These are phyloP conservation scores for Sinotaia quadrata DNA, from an alignment of 2,888 invertebrate species.

Conservation along the genomic window DNA sequence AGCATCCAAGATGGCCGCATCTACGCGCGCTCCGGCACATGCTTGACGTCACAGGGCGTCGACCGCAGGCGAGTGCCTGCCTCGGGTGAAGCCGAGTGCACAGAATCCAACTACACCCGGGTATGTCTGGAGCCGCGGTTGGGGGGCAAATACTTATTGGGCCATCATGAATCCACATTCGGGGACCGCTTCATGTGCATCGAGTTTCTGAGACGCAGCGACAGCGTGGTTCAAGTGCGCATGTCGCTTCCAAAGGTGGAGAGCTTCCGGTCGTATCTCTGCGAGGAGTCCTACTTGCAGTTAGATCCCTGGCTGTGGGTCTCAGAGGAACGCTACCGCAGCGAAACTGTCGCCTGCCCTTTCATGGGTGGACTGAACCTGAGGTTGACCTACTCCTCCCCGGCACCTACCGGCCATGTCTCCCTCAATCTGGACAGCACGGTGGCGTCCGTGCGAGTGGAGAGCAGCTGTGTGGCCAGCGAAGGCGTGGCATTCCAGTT, in stretches of 20 bases:
- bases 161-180: slow-evolving; percentile 32
- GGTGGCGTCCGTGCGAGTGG: slow-evolving; percentile 34
- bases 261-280: slow-evolving; percentile 22
- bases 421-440: slow-evolving; percentile 10
- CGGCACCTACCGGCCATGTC: background rate
- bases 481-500: slow-evolving; percentile 39
- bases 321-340: slow-evolving; percentile 33
- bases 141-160: slow-evolving; percentile 26
- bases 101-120: slow-evolving; percentile 28
- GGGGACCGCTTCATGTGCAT: slow-evolving; percentile 39
- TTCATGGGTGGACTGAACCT: slow-evolving; percentile 42
- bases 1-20: slow-evolving; percentile 29
- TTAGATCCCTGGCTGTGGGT: slow-evolving; percentile 43
- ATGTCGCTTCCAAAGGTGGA: background rate
- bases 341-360: slow-evolving; percentile 28
- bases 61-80: background rate
- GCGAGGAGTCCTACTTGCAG: slow-evolving; percentile 28
- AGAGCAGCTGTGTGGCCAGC: slow-evolving; percentile 39
- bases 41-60: background rate
- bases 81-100: slow-evolving; percentile 23
- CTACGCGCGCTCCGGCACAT: slow-evolving; percentile 24
- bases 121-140: slow-evolving; percentile 25
- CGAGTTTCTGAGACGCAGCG: slow-evolving; percentile 39
- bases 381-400: slow-evolving; percentile 22
- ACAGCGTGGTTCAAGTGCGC: slow-evolving; percentile 40